Percentiles rank a stretch among this genome's conserved stretches.
Conservation (phyloP, 2,113 vertebrate species). For the Tachycineta bicolor region DNA sequence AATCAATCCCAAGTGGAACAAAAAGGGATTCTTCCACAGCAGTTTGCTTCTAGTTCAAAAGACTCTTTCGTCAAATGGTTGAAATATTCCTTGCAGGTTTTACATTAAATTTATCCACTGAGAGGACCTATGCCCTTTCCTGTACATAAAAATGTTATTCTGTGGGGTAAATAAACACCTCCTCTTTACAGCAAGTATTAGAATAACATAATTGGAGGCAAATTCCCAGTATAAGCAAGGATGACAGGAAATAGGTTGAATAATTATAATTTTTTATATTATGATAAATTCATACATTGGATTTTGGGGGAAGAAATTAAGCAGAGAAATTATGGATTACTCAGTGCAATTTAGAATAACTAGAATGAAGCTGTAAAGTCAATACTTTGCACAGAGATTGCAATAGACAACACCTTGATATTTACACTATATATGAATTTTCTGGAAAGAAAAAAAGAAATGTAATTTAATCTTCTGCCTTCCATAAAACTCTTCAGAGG, state of each 20-base stretch:
- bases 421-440: not conserved
- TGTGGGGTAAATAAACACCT: not conserved
- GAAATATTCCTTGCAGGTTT: not conserved
- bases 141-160: not conserved
- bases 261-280: not conserved
- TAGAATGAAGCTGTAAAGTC: not conserved
- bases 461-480: not conserved
- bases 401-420: not conserved
- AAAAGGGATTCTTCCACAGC: not conserved
- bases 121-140: not conserved
- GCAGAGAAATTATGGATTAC: not conserved
- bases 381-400: not conserved
- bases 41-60: not conserved
- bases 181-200: not conserved
- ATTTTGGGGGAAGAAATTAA: not conserved
- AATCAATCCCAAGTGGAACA: not conserved
- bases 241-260: not conserved
- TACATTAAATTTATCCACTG: not conserved
- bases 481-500: not conserved
- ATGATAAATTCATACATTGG: not conserved
- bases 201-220: not conserved
- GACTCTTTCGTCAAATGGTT: not conserved
- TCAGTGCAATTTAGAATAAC: not conserved
- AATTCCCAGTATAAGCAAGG: not conserved
- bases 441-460: not conserved